These are phyloP conservation scores for Psittacula cyanocephala DNA, from an alignment of 2,113 vertebrate species.

Conservation along the genomic window DNA sequence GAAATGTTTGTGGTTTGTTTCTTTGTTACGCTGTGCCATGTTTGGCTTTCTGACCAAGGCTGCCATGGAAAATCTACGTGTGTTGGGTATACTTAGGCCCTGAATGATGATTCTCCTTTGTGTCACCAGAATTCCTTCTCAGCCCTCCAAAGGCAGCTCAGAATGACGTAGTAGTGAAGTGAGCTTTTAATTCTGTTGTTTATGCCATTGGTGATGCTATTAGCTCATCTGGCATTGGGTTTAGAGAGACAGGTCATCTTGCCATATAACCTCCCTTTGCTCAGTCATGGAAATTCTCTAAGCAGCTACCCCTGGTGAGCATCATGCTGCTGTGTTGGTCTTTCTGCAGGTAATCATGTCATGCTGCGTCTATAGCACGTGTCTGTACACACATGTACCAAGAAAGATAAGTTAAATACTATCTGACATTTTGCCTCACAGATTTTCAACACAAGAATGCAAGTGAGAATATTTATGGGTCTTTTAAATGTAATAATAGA, in stretches of 20 bases:
- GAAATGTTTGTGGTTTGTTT: slow-evolving; percentile 28
- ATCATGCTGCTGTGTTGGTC: not conserved
- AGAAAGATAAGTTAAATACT: not conserved
- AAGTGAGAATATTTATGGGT: not conserved
- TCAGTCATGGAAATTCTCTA: not conserved
- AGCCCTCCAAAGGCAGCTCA: not conserved
- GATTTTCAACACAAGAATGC: not conserved
- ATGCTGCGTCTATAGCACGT: rapidly evolving
- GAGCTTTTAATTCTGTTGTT: not conserved
- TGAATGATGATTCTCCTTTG: not conserved
- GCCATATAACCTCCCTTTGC: not conserved
- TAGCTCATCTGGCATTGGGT: rapidly evolving
- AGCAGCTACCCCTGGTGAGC: not conserved
- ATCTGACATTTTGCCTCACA: not conserved
- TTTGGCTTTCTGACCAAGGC: not conserved
- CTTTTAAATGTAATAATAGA: not conserved
- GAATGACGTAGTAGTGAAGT: not conserved
- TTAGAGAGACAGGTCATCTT: not conserved
- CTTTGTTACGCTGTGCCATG: not conserved
- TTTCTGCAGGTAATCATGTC: not conserved
- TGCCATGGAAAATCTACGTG: slow-evolving; percentile 25
- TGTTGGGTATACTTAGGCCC: slow-evolving; percentile 43
- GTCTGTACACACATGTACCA: not conserved
- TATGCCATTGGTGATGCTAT: not conserved
- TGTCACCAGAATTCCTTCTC: not conserved